Percentiles rank a stretch among this genome's conserved stretches.
Conservation (phyloP, 1,140 invertebrate species). For the Ptiloglossa arizonensis region DNA sequence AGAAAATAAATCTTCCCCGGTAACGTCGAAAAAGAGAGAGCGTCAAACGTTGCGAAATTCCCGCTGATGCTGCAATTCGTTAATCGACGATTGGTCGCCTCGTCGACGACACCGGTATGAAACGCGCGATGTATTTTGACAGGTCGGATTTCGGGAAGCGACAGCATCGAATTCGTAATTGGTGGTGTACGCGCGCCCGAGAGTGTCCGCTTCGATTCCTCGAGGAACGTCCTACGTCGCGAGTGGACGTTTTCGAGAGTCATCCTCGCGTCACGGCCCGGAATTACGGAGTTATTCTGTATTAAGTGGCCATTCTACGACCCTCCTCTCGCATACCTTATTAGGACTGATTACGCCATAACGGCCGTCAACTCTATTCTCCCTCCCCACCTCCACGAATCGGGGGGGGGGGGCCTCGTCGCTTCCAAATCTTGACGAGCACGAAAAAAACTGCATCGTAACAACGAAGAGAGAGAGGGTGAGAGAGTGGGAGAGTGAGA, state of each 20-base stretch:
- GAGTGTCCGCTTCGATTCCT: conserved; percentile 16
- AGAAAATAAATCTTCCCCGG: too few relatives aligned
- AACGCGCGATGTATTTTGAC: conserved; percentile 30
- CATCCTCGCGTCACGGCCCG: conserved; percentile 48
- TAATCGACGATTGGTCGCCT: background rate
- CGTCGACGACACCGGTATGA: background rate
- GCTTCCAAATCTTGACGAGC: conserved; percentile 51
- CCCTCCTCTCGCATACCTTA: conserved; percentile 53
- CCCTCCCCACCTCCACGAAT: too few relatives aligned
- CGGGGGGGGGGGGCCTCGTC: conserved; percentile 40
- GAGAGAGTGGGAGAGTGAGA: too few relatives aligned
- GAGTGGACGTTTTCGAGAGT: conserved; percentile 53
- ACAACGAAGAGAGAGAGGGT: too few relatives aligned
- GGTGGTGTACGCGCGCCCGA: background rate
- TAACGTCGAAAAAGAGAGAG: background rate
- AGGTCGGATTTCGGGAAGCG: background rate
- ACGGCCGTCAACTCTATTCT: conserved; percentile 52
- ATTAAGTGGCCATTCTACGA: conserved; percentile 64
- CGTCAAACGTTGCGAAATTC: background rate
- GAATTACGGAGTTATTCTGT: conserved; percentile 61
- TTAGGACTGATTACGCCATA: conserved; percentile 65
- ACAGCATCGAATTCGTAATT: conserved; percentile 30
- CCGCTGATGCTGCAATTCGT: background rate
- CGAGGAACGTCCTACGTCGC: conserved; percentile 34
- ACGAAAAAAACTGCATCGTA: conserved; percentile 51